Percentiles rank a stretch among this genome's conserved stretches.
Conservation (phyloP, 2,797 vertebrate genomes). For the Amniataba percoides region DNA sequence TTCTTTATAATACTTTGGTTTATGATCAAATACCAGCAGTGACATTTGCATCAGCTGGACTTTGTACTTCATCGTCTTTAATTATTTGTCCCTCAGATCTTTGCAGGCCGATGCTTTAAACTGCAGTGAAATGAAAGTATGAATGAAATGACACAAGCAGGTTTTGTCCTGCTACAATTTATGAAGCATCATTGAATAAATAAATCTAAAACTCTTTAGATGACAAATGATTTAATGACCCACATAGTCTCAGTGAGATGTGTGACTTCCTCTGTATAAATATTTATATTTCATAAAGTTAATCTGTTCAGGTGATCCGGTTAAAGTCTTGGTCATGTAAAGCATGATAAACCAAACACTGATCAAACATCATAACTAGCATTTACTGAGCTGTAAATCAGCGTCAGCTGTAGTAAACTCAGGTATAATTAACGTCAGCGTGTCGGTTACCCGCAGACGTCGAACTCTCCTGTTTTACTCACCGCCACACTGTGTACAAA, state of each 20-base stretch:
- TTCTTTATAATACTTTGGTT: too few relatives aligned
- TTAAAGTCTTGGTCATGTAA: neutral
- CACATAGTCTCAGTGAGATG: neutral
- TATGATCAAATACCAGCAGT: neutral
- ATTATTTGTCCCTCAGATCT: too few relatives aligned
- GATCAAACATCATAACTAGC: neutral
- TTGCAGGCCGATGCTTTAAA: neutral
- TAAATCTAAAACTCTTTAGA: too few relatives aligned
- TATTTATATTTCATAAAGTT: neutral
- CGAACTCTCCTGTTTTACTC: conserved; percentile 15
- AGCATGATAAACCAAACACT: neutral
- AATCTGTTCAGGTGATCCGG: neutral
- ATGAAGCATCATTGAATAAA: neutral
- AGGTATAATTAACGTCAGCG: neutral
- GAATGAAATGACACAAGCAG: too few relatives aligned
- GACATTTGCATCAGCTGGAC: neutral
- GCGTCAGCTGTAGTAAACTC: neutral
- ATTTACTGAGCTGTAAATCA: conserved; percentile 14
- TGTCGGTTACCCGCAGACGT: conserved; percentile 40
- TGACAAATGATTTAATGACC: neutral
- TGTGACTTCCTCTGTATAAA: neutral
- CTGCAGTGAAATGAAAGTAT: neutral
- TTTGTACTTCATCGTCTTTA: too few relatives aligned
- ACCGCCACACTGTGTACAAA: conserved; percentile 33
- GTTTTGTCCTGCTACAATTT: too few relatives aligned